A percentile compares a stretch with the other conserved stretches of the same genome.
Conservation (phyloP, 2,797 vertebrate genomes). For the Brachyalestes nurse region DNA sequence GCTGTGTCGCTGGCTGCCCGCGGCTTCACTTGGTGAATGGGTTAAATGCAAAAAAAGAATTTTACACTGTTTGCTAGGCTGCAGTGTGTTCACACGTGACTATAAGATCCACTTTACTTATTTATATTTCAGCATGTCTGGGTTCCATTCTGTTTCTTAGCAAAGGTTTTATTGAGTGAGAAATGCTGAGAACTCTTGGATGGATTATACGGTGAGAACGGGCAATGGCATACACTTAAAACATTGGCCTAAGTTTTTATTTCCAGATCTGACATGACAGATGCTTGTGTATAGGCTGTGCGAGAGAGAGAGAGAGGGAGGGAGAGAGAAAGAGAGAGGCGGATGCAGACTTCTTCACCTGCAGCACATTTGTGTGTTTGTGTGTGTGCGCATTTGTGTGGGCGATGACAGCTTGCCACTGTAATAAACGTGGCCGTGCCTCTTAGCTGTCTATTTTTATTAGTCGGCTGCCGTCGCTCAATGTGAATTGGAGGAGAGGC, state of each 20-base stretch:
- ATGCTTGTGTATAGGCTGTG: conserved; percentile 17
- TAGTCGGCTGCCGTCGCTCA: conserved; percentile 17
- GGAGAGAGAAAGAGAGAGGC: not conserved
- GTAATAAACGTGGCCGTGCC: conserved; percentile 34
- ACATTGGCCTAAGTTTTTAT: not conserved
- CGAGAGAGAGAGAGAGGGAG: not conserved
- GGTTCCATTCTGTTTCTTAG: not conserved
- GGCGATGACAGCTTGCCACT: conserved; percentile 45
- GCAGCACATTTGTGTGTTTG: conserved; percentile 38
- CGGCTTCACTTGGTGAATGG: too few species aligned
- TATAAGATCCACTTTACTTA: too few species aligned
- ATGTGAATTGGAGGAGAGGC: conserved; percentile 39
- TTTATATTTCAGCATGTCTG: not conserved
- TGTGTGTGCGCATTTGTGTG: not conserved
- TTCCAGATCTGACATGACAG: conserved; percentile 38
- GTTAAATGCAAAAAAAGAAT: too few species aligned
- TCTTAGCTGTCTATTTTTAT: conserved; percentile 41
- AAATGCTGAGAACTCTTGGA: not conserved
- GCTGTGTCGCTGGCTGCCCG: too few species aligned
- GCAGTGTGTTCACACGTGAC: too few species aligned
- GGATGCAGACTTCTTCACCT: conserved; percentile 30
- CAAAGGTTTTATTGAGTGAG: not conserved
- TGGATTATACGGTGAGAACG: conserved; percentile 2
- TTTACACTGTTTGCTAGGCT: too few species aligned
- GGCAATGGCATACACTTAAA: not conserved